These are phyloP conservation scores for Darevskia nairensis DNA, from an alignment of 2,797 vertebrate genomes.

Conservation along the genomic window DNA sequence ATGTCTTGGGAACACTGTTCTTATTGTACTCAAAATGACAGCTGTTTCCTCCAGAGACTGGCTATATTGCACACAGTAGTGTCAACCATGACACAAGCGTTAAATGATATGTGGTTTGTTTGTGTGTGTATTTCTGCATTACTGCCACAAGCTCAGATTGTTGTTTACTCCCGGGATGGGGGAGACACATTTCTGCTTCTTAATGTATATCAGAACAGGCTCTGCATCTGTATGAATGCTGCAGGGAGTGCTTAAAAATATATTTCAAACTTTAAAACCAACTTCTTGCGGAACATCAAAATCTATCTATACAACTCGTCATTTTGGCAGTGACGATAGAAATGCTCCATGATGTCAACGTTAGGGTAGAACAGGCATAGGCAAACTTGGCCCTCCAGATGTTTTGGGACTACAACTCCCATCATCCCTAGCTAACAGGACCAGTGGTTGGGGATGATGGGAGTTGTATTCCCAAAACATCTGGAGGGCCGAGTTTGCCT, in stretches of 20 bases:
- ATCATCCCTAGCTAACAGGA: too few relatives aligned
- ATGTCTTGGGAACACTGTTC: neutral
- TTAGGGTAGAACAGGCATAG: too few relatives aligned
- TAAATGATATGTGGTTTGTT: neutral
- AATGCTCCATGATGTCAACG: neutral
- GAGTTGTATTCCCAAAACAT: too few relatives aligned
- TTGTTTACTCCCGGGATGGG: too few relatives aligned
- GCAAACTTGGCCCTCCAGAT: too few relatives aligned
- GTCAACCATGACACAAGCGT: neutral
- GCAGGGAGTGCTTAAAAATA: neutral
- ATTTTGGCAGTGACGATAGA: neutral
- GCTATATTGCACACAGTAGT: neutral
- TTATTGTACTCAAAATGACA: slow-evolving; percentile 14
- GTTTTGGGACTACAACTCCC: too few relatives aligned
- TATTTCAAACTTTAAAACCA: neutral
- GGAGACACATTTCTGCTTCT: neutral
- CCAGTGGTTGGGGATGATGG: too few relatives aligned
- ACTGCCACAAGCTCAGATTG: neutral
- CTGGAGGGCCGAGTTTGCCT: too few relatives aligned
- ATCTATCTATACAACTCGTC: neutral
- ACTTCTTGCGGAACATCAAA: neutral
- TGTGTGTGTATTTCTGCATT: neutral
- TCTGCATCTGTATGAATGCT: neutral
- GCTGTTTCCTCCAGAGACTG: neutral
- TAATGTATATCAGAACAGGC: neutral